Conservation (phyloP, 1,140 invertebrate species). For the Hyposmocoma kahamanoa region DNA sequence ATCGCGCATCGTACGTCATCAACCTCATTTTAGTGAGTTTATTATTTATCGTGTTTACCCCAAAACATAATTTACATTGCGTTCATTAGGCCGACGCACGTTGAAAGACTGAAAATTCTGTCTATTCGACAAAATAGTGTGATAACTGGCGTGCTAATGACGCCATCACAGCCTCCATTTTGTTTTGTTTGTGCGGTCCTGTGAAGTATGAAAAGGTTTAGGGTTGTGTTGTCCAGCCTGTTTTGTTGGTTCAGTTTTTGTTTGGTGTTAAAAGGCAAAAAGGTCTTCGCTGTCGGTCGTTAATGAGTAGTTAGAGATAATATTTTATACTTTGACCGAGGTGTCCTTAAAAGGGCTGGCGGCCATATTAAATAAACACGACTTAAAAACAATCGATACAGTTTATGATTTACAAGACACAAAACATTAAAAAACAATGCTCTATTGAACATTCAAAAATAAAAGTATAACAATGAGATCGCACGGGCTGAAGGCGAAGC, state of each 20-base stretch:
- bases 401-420: conserved; percentile 27
- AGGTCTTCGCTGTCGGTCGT: neutral
- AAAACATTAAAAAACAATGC: conserved; percentile 34
- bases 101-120: conserved; percentile 69
- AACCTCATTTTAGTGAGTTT: conserved; percentile 44
- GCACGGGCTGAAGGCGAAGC: conserved; percentile 23
- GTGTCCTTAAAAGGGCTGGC: neutral
- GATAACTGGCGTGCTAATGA: conserved; percentile 65
- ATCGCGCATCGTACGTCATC: conserved; percentile 58
- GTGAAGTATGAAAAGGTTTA: conserved; percentile 47
- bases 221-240: conserved; percentile 10
- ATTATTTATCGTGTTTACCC: conserved; percentile 56
- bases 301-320: conserved; percentile 3
- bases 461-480: conserved; percentile 28
- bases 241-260: conserved; percentile 28
- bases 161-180: conserved; percentile 48
- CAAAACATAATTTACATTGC: conserved; percentile 56
- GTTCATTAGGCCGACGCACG: conserved; percentile 54
- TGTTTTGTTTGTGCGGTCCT: conserved; percentile 44
- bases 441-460: conserved; percentile 25
- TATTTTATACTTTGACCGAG: neutral
- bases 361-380: neutral
- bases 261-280: conserved; percentile 9
- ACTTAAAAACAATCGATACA: conserved; percentile 14
- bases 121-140: conserved; percentile 69